phyloP scores from a whole-genome alignment of 2,797 vertebrate genomes.

The Meda fulgida region DNA sequence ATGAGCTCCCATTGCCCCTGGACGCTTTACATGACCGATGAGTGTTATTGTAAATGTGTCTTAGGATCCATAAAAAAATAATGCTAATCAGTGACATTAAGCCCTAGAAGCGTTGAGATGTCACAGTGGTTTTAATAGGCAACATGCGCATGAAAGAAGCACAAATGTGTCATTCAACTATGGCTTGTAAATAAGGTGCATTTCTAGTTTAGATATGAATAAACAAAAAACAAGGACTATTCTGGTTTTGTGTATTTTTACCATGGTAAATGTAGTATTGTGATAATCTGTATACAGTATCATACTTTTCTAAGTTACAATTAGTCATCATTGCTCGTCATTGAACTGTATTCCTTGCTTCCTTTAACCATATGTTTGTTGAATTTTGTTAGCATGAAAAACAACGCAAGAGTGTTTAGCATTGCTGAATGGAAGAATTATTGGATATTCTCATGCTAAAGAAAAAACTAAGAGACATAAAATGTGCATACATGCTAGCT shows the following conservation, averaged over 20 bases:
- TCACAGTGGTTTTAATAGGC: neutral
- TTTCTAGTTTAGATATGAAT: neutral
- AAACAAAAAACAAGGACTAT: neutral
- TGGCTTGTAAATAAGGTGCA: neutral
- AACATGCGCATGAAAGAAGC: neutral
- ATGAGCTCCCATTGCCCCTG: conserved; percentile 2
- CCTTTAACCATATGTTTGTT: neutral
- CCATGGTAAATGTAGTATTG: neutral
- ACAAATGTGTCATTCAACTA: neutral
- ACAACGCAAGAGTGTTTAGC: neutral
- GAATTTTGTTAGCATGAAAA: neutral
- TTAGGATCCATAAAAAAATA: conserved; percentile 8
- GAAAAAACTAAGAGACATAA: neutral
- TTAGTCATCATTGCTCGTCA: neutral
- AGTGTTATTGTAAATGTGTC: conserved; percentile 1
- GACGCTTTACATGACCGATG: neutral
- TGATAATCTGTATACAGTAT: neutral
- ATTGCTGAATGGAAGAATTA: neutral
- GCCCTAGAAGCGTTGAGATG: neutral
- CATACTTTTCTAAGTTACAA: neutral
- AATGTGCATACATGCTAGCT: neutral
- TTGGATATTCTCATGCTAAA: neutral
- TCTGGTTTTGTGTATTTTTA: neutral
- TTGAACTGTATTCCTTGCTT: neutral
- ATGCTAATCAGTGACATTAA: conserved; percentile 5